phyloP scores from a whole-genome alignment of 2,113 vertebrate species.

The Clupea harengus region DNA sequence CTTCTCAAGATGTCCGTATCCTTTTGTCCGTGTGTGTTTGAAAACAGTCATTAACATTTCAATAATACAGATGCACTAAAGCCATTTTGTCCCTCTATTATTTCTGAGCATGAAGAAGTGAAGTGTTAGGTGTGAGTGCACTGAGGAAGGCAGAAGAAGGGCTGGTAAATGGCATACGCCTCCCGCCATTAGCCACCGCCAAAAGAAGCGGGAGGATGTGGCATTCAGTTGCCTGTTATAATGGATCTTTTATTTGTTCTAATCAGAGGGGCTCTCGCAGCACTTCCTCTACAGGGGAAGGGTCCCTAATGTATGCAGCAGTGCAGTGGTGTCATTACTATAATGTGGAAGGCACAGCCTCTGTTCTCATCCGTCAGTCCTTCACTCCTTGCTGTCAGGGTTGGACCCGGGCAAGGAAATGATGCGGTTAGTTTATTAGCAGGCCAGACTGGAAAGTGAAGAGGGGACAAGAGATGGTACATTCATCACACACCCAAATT shows the following conservation, averaged over 20 bases:
- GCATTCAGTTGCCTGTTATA: constrained; percentile 43
- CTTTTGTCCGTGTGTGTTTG: not conserved
- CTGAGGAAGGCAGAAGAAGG: not conserved
- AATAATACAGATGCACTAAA: not conserved
- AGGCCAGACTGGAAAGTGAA: not conserved
- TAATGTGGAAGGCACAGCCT: constrained; percentile 27
- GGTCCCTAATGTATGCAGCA: constrained; percentile 44
- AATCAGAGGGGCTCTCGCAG: constrained; percentile 40
- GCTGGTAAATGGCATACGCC: constrained; percentile 31
- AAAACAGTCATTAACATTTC: not conserved
- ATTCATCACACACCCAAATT: not conserved
- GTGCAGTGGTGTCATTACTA: constrained; percentile 40
- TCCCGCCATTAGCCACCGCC: constrained; percentile 37
- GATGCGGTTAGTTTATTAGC: not conserved
- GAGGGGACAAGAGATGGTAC: not conserved
- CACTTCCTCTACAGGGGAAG: constrained; percentile 38
- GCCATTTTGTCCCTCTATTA: not conserved
- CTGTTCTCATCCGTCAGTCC: not conserved
- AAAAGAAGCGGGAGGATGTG: constrained; percentile 19
- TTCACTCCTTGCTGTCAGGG: constrained; percentile 6
- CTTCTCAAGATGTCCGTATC: not conserved
- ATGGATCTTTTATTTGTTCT: constrained; percentile 54
- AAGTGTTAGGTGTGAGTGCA: not conserved
- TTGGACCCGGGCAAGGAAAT: not conserved
- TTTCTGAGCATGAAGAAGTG: not conserved